Base-by-base conservation (phyloP, 2,888 invertebrate species). In the Cactoblastis cactorum region DNA sequence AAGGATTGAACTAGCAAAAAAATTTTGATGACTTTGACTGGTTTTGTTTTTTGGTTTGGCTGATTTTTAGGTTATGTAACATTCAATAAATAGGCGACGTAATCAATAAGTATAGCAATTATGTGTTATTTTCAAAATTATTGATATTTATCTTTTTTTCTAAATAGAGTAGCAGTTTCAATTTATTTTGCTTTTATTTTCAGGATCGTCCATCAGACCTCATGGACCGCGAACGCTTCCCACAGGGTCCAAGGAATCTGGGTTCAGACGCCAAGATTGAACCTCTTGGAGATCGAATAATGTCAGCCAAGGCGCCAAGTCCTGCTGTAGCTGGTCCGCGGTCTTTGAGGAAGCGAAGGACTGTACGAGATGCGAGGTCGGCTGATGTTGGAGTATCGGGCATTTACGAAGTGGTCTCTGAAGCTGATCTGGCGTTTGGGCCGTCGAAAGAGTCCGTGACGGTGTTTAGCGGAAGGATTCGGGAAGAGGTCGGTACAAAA, bases 301-400 rank as follows among this genome's bases (percentile, higher is more conserved):
- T 95, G 87, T 59, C 92, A 87, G 74, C 75, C 1, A 79, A 80
- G 45, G 63, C 67, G 0, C 81, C 90, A 18, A 91, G 91, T 47
- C 91, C 91, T 6, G 65, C 92, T 65, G 64, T 90, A 45, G 71
- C 91, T 77, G 74, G 93, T 79, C 61, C 92, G 11, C 89, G 92
- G 55, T 87, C 87, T 1, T 56, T 89, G 1, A 91, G 95, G 22
- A 91, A 91, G 53, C 91, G 95, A 22, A 91, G 93, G 45, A 90
- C 91, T 33, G 91, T 95, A 3, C 91, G 95, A 11, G 95, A 95
- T 69, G 94, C 92, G 1, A 92, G 96, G 48, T 96, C 95, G 56
- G 95, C 96, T 1, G 96, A 96, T 71, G 96, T 97, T 0, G 97
- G 97, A 4, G 97, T 97, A 1, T 95, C 95, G 58, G 96, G 96